Conservation (phyloP, 2,888 invertebrate species). For the Orthosia cruda region DNA sequence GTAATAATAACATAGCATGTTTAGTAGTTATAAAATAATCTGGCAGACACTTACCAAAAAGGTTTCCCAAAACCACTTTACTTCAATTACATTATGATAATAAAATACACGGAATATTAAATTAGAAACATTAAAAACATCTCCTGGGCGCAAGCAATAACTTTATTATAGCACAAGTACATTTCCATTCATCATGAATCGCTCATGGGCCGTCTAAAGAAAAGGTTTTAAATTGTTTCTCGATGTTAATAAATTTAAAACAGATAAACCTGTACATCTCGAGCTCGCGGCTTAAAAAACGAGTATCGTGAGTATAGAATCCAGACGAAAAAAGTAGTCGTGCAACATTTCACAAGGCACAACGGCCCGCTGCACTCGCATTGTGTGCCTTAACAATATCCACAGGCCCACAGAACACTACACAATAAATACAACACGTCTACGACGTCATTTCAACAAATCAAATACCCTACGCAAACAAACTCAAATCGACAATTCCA, state of each 20-base stretch:
- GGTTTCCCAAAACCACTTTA: constrained; percentile 59
- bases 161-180: constrained; percentile 80
- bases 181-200: constrained; percentile 89
- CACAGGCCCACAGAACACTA: constrained; percentile 84
- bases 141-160: constrained; percentile 77
- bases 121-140: constrained; percentile 69
- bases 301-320: constrained; percentile 90
- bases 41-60: constrained; percentile 22
- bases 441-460: constrained; percentile 87
- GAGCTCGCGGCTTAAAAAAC: constrained; percentile 91
- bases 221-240: constrained; percentile 91
- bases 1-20: constrained; percentile 54
- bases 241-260: constrained; percentile 92
- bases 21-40: constrained; percentile 40
- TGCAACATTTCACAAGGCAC: constrained; percentile 92
- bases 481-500: constrained; percentile 86
- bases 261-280: constrained; percentile 92
- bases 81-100: constrained; percentile 57
- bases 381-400: constrained; percentile 91
- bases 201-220: constrained; percentile 87
- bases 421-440: constrained; percentile 87
- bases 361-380: constrained; percentile 90
- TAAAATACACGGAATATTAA: constrained; percentile 60
- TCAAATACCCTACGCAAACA: constrained; percentile 87
- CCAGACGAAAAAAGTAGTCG: constrained; percentile 92